These are phyloP conservation scores for Melanotaenia pygmaea DNA, from an alignment of 2,797 vertebrate genomes.

Conservation along the genomic window DNA sequence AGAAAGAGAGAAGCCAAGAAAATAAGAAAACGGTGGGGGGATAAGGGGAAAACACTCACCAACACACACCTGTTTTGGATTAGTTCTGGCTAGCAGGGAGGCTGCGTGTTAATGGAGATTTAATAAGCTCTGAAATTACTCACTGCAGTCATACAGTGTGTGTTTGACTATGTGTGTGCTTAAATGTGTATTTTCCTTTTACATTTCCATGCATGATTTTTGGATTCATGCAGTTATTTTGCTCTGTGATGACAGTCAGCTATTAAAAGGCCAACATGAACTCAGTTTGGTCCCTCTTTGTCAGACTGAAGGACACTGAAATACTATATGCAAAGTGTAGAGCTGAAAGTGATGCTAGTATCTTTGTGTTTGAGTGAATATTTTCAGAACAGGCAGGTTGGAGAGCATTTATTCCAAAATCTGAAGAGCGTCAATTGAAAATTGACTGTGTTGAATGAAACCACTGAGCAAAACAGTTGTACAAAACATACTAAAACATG, in stretches of 20 bases:
- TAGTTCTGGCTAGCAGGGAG: slow-evolving; percentile 67
- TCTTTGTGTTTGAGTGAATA: background rate
- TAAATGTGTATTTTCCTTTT: slow-evolving; percentile 14
- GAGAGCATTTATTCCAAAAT: background rate
- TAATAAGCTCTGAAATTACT: slow-evolving; percentile 78
- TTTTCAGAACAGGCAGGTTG: background rate
- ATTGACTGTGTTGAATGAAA: background rate
- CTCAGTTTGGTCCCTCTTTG: slow-evolving; percentile 4
- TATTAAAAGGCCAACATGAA: slow-evolving; percentile 16
- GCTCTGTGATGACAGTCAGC: slow-evolving; percentile 13
- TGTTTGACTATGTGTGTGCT: background rate
- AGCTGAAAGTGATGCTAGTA: background rate
- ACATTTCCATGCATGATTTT: slow-evolving; percentile 31
- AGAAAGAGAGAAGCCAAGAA: background rate
- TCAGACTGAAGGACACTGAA: slow-evolving; percentile 7
- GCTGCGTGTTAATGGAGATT: slow-evolving; percentile 78
- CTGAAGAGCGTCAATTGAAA: background rate
- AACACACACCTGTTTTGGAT: slow-evolving; percentile 73
- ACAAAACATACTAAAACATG: no score
- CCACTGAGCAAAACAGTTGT: no score
- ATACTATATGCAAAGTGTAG: background rate
- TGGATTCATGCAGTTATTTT: slow-evolving; percentile 33
- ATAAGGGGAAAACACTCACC: slow-evolving; percentile 26
- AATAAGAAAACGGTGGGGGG: background rate
- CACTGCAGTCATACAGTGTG: slow-evolving; percentile 38